Evolutionary conservation across 1,140 invertebrate genomes (phyloP).

Genomic region (Sycophila sp.): DNA sequence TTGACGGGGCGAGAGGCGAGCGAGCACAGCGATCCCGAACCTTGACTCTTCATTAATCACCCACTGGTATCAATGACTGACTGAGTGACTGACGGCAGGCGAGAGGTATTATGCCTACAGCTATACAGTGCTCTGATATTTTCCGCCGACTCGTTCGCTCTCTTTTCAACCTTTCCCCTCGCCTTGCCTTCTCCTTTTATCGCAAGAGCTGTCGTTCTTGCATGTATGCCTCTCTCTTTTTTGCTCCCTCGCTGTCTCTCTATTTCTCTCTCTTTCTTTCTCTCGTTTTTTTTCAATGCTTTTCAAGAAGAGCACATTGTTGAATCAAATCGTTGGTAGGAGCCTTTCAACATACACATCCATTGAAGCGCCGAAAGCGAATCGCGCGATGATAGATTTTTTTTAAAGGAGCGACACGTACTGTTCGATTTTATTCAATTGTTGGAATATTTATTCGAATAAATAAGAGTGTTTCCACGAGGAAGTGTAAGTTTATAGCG

Average conservation of each 20-base stretch:
- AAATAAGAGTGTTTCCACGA: neutral
- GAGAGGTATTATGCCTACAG: constrained; percentile 57
- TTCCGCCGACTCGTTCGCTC: constrained; percentile 50
- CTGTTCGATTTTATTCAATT: too few relatives aligned
- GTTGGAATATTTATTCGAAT: neutral
- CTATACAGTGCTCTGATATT: constrained; percentile 32
- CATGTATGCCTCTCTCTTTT: too few relatives aligned
- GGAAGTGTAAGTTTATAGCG: neutral
- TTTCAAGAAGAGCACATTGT: constrained; percentile 41
- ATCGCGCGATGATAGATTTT: too few relatives aligned
- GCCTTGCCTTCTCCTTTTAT: constrained; percentile 12
- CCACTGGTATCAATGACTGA: constrained; percentile 65
- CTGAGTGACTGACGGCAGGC: constrained; percentile 63
- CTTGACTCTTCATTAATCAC: constrained; percentile 67
- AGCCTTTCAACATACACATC: constrained; percentile 42
- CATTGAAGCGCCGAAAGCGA: too few relatives aligned
- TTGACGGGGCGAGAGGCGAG: constrained; percentile 3
- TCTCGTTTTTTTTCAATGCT: neutral
- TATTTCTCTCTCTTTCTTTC: neutral
- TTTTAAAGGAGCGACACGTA: too few relatives aligned
- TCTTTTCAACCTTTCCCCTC: constrained; percentile 30
- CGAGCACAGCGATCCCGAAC: constrained; percentile 60
- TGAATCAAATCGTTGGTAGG: constrained; percentile 33
- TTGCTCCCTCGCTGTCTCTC: too few relatives aligned
- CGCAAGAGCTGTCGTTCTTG: neutral